These are phyloP conservation scores for Neomonachus schauinslandi DNA, from an alignment of 2,113 vertebrate genomes.

Conservation along the genomic window DNA sequence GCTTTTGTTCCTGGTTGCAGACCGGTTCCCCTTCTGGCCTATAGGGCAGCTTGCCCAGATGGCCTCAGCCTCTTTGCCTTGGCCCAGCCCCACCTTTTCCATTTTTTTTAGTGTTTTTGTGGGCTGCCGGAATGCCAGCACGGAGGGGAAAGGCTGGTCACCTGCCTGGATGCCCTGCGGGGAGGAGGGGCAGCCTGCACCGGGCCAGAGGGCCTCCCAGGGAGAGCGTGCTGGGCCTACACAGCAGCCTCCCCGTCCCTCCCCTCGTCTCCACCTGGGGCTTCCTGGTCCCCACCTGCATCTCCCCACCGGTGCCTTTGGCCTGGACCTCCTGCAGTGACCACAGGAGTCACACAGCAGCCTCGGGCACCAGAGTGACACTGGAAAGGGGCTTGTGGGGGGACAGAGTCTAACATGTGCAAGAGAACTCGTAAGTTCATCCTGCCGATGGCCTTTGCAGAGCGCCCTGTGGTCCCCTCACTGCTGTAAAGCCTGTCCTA, in stretches of 20 bases:
- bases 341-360: background rate
- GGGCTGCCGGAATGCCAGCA: rapidly evolving
- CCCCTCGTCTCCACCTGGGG: background rate
- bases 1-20: background rate
- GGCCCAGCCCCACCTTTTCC: too few relatives aligned
- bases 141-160: background rate
- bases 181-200: background rate
- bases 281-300: background rate
- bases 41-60: background rate
- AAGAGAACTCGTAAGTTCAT: background rate
- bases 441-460: background rate
- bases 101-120: background rate
- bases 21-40: background rate
- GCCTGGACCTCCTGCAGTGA: background rate
- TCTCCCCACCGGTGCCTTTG: rapidly evolving
- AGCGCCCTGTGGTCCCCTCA: background rate
- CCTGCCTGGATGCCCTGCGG: background rate
- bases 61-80: background rate
- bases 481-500: background rate
- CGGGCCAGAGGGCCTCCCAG: too few relatives aligned
- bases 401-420: background rate
- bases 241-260: background rate
- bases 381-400: background rate
- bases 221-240: background rate
- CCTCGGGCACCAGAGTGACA: background rate